These are phyloP conservation scores for Verasper variegatus DNA, from an alignment of 2,113 vertebrate species.

Conservation along the genomic window DNA sequence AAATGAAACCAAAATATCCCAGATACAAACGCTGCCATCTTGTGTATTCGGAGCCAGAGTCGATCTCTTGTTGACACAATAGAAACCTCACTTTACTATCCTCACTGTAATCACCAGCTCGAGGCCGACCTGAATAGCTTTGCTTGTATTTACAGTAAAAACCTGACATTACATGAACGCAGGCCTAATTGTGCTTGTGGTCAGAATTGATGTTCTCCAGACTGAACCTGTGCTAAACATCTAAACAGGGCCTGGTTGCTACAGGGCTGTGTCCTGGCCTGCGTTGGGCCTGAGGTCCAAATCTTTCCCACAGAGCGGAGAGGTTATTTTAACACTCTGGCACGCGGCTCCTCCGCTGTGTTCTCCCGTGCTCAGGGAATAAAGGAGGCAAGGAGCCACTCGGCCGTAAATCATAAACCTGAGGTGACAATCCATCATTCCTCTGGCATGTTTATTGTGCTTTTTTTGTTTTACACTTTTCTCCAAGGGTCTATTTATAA, in stretches of 20 bases:
- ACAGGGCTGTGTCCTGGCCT: constrained; percentile 24
- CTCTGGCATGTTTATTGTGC: constrained; percentile 76
- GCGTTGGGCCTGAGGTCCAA: constrained; percentile 43
- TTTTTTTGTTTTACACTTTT: constrained; percentile 55
- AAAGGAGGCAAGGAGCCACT: constrained; percentile 67
- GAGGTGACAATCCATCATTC: constrained; percentile 73
- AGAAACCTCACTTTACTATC: constrained; percentile 38
- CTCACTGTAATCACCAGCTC: constrained; percentile 24
- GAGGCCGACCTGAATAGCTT: constrained; percentile 23
- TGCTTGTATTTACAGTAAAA: constrained; percentile 48
- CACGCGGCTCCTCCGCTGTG: constrained; percentile 63
- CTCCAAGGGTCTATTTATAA: constrained; percentile 70
- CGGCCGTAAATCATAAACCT: constrained; percentile 75
- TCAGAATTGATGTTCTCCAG: constrained; percentile 34
- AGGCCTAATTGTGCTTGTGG: constrained; percentile 42
- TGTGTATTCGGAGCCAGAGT: too few relatives aligned
- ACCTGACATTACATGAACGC: constrained; percentile 41
- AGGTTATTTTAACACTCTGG: constrained; percentile 69
- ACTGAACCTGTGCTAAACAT: constrained; percentile 53
- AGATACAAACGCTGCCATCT: too few relatives aligned
- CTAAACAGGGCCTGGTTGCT: constrained; percentile 39
- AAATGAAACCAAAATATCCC: too few relatives aligned
- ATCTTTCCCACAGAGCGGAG: constrained; percentile 56
- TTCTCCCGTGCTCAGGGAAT: constrained; percentile 42
- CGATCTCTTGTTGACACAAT: constrained; percentile 41